Percentiles rank a stretch among this genome's conserved stretches.
phyloP scores from a whole-genome alignment of 2,888 invertebrate genomes.

The Sussaba pulchella region DNA sequence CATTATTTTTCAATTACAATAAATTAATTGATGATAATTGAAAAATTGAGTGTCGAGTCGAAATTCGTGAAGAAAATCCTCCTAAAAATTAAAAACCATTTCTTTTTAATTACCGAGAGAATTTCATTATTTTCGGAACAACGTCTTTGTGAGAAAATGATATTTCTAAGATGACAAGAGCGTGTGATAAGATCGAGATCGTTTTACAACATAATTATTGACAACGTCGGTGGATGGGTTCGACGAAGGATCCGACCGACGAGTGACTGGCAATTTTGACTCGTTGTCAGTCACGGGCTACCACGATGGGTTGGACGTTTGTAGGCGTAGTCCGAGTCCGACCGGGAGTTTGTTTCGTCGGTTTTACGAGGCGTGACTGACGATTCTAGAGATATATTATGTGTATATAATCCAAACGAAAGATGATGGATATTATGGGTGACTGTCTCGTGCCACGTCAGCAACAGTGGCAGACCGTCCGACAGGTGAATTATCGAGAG shows the following conservation, averaged over 20 bases:
- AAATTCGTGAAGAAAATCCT: too few species aligned
- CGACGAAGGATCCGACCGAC: slow-evolving; percentile 13
- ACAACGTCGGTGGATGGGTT: slow-evolving; percentile 19
- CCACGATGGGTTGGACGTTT: slow-evolving; percentile 19
- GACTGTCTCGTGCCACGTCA: slow-evolving; percentile 79
- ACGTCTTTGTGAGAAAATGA: slow-evolving; percentile 29
- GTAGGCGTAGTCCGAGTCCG: slow-evolving; percentile 56
- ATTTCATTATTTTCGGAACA: not conserved
- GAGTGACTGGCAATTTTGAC: slow-evolving; percentile 23
- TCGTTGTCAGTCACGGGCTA: slow-evolving; percentile 49
- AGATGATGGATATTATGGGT: slow-evolving; percentile 80
- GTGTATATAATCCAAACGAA: slow-evolving; percentile 71
- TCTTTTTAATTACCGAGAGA: too few species aligned
- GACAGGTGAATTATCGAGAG: slow-evolving; percentile 72
- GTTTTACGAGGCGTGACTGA: slow-evolving; percentile 77
- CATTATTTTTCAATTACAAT: too few species aligned
- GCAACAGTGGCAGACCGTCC: slow-evolving; percentile 67
- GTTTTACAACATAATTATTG: slow-evolving; percentile 61
- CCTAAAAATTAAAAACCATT: too few species aligned
- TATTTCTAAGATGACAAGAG: slow-evolving; percentile 41
- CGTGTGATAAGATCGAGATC: slow-evolving; percentile 50
- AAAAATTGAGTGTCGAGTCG: too few species aligned
- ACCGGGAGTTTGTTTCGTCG: slow-evolving; percentile 63
- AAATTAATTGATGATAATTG: too few species aligned
- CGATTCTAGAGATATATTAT: slow-evolving; percentile 69